Conservation (phyloP, 1,140 invertebrate genomes). For the Aphidius gifuensis region DNA sequence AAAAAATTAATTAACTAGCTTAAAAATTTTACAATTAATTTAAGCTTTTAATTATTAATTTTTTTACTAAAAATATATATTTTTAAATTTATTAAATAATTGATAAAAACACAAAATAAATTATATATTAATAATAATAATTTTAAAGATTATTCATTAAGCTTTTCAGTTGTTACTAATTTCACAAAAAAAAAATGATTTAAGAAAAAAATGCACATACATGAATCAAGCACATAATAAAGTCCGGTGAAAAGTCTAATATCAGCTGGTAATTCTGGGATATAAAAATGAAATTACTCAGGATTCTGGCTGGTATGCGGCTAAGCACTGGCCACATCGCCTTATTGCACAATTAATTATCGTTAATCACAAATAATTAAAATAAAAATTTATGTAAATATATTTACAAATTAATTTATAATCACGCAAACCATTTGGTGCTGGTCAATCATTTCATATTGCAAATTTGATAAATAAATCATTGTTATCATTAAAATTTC, state of each 20-base stretch:
- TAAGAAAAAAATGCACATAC: not conserved
- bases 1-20: too few species aligned
- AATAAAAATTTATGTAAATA: constrained; percentile 18
- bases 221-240: constrained; percentile 32
- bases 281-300: constrained; percentile 58
- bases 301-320: constrained; percentile 81
- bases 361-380: constrained; percentile 21
- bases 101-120: not conserved
- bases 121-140: constrained; percentile 5
- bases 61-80: too few species aligned
- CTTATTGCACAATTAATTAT: constrained; percentile 52
- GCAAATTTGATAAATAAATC: constrained; percentile 9
- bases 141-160: not conserved
- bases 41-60: too few species aligned
- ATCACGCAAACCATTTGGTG: constrained; percentile 48
- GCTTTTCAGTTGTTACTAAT: constrained; percentile 45
- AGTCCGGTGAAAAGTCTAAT: constrained; percentile 71
- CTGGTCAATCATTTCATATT: constrained; percentile 38
- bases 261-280: constrained; percentile 98
- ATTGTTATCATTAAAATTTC: too few species aligned
- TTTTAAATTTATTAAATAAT: too few species aligned
- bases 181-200: constrained; percentile 26
- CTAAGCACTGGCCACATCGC: constrained; percentile 50
- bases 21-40: too few species aligned
- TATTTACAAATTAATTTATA: constrained; percentile 1